Conservation (phyloP, 2,797 vertebrate genomes). For the Odontamblyopus lacepedii region DNA sequence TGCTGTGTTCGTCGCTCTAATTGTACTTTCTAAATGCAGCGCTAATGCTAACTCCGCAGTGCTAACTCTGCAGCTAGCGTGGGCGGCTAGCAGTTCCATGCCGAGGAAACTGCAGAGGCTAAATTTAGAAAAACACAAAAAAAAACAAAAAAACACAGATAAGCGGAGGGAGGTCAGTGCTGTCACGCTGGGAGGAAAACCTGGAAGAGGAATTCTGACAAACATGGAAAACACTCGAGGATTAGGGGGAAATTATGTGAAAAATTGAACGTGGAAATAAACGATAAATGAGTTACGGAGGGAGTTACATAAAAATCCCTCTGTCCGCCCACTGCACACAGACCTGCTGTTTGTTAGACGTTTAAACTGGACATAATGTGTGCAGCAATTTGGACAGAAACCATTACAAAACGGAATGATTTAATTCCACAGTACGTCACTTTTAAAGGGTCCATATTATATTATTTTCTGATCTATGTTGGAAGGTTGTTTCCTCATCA, state of each 20-base stretch:
- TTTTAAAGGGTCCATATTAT: too few species aligned
- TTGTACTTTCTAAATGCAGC: conserved; percentile 5
- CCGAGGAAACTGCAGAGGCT: conserved; percentile 4
- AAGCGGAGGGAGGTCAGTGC: not conserved
- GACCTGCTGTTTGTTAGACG: not conserved
- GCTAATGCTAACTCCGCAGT: not conserved
- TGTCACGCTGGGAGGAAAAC: not conserved
- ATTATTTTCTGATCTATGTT: too few species aligned
- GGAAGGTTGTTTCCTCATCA: too few species aligned
- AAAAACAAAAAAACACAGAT: not conserved
- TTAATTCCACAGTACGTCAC: too few species aligned
- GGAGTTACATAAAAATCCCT: not conserved
- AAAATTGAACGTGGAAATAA: not conserved
- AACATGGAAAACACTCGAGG: not conserved
- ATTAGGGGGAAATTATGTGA: not conserved
- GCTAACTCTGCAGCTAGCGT: not conserved
- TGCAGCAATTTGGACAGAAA: too few species aligned
- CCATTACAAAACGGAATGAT: too few species aligned
- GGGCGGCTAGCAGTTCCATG: not conserved
- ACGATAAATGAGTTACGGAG: not conserved
- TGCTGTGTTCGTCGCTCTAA: not conserved
- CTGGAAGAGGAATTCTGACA: not conserved
- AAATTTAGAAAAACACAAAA: conserved; percentile 1
- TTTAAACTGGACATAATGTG: too few species aligned
- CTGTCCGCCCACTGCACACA: not conserved